Conservation (phyloP, 1,140 invertebrate species). For the Drosophila ficusphila region DNA sequence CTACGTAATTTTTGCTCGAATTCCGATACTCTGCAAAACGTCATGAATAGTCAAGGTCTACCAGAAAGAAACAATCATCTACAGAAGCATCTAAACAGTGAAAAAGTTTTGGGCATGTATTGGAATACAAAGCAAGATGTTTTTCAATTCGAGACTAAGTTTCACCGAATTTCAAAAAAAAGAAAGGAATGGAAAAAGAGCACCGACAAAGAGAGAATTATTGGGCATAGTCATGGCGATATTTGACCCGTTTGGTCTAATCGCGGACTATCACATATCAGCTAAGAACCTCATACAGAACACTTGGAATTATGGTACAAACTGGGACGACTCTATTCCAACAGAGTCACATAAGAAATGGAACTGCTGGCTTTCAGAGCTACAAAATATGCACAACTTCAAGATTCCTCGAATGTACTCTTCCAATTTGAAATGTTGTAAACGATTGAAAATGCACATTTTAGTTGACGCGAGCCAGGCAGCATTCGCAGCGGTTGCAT, state of each 20-base stretch:
- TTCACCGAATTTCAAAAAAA: too few relatives aligned
- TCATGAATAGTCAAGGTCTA: too few relatives aligned
- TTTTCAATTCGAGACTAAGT: too few relatives aligned
- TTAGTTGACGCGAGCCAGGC: neutral
- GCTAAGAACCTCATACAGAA: neutral
- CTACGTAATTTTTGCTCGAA: slow-evolving; percentile 1
- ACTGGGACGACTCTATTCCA: neutral
- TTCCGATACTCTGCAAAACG: neutral
- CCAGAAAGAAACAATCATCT: too few relatives aligned
- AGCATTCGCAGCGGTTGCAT: neutral
- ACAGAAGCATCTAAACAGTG: neutral
- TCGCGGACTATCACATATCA: too few relatives aligned
- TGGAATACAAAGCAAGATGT: neutral
- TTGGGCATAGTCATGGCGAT: too few relatives aligned
- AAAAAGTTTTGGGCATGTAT: neutral
- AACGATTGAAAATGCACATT: neutral
- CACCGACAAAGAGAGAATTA: neutral
- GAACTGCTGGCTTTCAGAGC: neutral
- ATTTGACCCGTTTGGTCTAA: too few relatives aligned
- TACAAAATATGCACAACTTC: neutral
- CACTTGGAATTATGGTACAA: neutral
- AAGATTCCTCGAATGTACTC: neutral
- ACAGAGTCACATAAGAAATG: neutral
- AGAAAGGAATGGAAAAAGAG: neutral
- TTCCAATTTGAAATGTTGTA: too few relatives aligned